Percentiles rank a stretch among this genome's conserved stretches.
phyloP scores from a whole-genome alignment of 2,888 invertebrate species.

The Dolichopus griseipennis region DNA sequence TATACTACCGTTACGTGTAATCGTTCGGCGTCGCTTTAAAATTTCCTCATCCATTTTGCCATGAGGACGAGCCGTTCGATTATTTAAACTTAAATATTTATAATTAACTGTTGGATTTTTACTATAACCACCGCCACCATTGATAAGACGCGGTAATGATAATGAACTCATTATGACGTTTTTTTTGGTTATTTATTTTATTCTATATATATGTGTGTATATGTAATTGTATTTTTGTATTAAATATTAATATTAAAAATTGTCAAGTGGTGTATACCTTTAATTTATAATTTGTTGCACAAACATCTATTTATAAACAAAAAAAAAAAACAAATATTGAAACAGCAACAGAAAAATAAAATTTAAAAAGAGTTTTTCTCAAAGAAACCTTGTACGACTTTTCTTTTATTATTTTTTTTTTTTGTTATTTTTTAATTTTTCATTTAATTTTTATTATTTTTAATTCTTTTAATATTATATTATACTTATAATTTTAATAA shows the following conservation, averaged over 20 bases:
- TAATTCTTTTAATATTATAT: too few species aligned
- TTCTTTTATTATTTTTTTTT: background rate
- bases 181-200: background rate
- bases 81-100: constrained; percentile 35
- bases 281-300: background rate
- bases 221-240: background rate
- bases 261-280: background rate
- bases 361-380: background rate
- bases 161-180: constrained; percentile 16
- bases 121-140: constrained; percentile 19
- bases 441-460: background rate
- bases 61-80: constrained; percentile 19
- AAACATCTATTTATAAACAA: background rate
- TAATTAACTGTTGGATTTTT: constrained; percentile 22
- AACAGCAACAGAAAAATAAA: too few species aligned
- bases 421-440: background rate
- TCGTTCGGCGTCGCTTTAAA: constrained; percentile 18
- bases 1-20: constrained; percentile 47
- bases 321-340: too few species aligned
- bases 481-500: too few species aligned
- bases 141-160: constrained; percentile 24
- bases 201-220: background rate
- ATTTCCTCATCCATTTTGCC: constrained; percentile 21
- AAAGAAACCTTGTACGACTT: background rate
- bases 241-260: background rate